These are phyloP conservation scores for Tolypeutes matacus DNA, from an alignment of 2,797 vertebrate genomes.

Conservation along the genomic window DNA sequence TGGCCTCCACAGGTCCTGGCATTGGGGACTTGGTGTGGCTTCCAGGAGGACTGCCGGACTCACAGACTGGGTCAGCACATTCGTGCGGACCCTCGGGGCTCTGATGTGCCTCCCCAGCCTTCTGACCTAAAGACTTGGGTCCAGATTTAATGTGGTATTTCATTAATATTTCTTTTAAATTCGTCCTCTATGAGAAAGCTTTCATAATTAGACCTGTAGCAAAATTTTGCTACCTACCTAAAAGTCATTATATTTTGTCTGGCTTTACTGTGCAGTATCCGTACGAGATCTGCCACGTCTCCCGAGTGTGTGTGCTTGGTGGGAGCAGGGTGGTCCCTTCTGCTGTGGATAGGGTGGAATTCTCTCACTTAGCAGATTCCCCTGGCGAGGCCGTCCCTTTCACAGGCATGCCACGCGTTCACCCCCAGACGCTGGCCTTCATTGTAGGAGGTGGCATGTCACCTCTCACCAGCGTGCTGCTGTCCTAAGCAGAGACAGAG, in stretches of 20 bases:
- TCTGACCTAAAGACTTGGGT: slow-evolving; percentile 63
- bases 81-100: neutral
- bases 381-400: slow-evolving; percentile 40
- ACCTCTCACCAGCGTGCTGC: too few species aligned
- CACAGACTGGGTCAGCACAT: neutral
- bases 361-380: slow-evolving; percentile 52
- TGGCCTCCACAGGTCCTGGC: neutral
- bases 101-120: neutral
- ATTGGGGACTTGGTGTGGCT: neutral
- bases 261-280: slow-evolving; percentile 83
- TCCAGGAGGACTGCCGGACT: neutral
- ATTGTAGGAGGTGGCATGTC: neutral
- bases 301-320: slow-evolving; percentile 68
- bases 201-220: slow-evolving; percentile 79
- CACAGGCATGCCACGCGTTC: neutral
- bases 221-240: slow-evolving; percentile 77
- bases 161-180: slow-evolving; percentile 70
- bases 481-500: neutral
- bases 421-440: neutral
- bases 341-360: too few species aligned
- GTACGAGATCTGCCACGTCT: slow-evolving; percentile 77
- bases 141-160: slow-evolving; percentile 60
- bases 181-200: slow-evolving; percentile 74
- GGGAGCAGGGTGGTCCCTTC: slow-evolving; percentile 49
- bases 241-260: slow-evolving; percentile 80